Conservation (phyloP, 2,888 invertebrate species). For the Gymnocheta viridis region DNA sequence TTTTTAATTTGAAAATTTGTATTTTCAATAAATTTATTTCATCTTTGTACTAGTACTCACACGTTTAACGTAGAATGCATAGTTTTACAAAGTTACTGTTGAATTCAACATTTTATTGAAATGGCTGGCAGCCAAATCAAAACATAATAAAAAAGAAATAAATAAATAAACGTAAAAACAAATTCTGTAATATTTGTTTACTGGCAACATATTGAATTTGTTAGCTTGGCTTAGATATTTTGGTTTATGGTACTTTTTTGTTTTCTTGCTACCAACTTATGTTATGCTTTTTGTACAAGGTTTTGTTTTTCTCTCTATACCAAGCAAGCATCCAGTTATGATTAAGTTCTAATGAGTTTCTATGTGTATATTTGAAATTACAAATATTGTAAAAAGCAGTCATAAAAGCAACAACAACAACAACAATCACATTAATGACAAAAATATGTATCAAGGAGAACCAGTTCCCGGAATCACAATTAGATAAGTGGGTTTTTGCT, state of each 20-base stretch:
- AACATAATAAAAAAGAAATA: background rate
- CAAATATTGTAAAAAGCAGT: constrained; percentile 25
- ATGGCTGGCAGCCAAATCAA: constrained; percentile 56
- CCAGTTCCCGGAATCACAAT: constrained; percentile 68
- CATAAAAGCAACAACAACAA: constrained; percentile 17
- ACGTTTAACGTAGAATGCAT: background rate
- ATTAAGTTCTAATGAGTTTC: constrained; percentile 69
- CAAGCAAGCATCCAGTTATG: constrained; percentile 64
- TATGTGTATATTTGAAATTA: constrained; percentile 19
- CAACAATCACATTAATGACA: constrained; percentile 4
- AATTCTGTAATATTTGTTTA: constrained; percentile 50
- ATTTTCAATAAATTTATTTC: background rate
- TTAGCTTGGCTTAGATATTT: constrained; percentile 48
- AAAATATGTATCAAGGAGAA: constrained; percentile 68
- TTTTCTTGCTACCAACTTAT: background rate
- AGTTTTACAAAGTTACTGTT: constrained; percentile 8
- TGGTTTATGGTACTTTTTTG: constrained; percentile 6
- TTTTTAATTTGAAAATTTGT: background rate
- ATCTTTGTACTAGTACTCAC: no score
- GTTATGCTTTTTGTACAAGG: constrained; percentile 3
- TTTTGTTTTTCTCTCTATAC: constrained; percentile 36
- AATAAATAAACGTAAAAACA: constrained; percentile 21
- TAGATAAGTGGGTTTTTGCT: constrained; percentile 63
- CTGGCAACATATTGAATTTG: constrained; percentile 46
- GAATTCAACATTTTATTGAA: constrained; percentile 26